Conservation (phyloP, 2,888 invertebrate species). For the Dione juno region DNA sequence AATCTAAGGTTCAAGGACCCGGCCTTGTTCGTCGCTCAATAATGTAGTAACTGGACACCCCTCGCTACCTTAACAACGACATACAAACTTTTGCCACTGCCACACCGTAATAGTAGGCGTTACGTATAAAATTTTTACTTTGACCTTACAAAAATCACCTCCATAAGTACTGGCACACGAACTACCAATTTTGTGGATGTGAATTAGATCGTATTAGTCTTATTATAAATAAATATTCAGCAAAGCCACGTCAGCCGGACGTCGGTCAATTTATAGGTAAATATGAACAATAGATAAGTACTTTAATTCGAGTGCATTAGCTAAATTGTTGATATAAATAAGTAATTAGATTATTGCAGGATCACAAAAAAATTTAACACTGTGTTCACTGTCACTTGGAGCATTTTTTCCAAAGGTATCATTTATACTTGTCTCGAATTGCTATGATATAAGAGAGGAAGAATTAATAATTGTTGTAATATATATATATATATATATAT, state of each 20-base stretch:
- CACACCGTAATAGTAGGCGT: neutral
- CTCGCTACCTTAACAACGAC: conserved; percentile 43
- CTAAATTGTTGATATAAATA: no score
- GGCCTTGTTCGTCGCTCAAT: conserved; percentile 93
- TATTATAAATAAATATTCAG: conserved; percentile 5
- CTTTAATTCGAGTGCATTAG: no score
- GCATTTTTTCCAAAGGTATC: no score
- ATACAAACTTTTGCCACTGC: conserved; percentile 43
- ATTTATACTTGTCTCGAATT: no score
- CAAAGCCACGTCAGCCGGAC: conserved; percentile 1
- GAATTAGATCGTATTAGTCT: neutral
- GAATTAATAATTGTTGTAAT: no score
- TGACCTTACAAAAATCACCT: conserved; percentile 8
- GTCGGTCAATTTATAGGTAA: neutral
- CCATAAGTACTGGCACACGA: neutral
- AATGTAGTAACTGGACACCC: conserved; percentile 83
- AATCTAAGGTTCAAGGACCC: conserved; percentile 91
- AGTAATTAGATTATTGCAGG: no score
- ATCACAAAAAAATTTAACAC: no score
- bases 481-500: no score
- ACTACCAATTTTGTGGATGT: neutral
- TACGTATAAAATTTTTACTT: neutral
- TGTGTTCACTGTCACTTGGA: no score
- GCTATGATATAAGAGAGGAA: no score
- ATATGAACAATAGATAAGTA: no score